Conservation (phyloP, 2,113 vertebrate genomes). For the Actenoides hombroni region DNA sequence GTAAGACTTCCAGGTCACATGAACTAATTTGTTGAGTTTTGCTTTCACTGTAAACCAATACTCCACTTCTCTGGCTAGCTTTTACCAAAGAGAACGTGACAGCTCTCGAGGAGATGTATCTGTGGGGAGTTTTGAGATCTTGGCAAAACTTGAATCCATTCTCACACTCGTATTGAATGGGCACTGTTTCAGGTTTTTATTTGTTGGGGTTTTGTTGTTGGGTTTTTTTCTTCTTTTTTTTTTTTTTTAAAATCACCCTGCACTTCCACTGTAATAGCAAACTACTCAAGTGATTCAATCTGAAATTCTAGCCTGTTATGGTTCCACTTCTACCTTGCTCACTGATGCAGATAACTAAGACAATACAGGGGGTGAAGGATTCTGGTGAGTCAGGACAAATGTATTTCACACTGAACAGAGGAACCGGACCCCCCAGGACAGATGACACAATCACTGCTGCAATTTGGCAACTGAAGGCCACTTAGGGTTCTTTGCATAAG, state of each 20-base stretch:
- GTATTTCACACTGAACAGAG: background rate
- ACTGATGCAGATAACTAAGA: background rate
- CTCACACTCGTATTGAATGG: background rate
- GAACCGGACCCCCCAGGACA: background rate
- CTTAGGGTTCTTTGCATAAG: background rate
- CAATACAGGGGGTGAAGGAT: background rate
- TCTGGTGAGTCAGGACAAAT: background rate
- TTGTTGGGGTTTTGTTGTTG: background rate
- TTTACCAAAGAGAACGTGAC: background rate
- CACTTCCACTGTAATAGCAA: background rate
- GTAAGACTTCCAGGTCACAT: background rate
- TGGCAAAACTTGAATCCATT: background rate
- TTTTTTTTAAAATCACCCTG: background rate
- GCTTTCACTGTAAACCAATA: background rate
- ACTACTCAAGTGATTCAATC: background rate
- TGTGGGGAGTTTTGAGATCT: background rate
- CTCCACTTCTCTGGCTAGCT: background rate
- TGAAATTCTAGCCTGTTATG: background rate
- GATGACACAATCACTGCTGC: fast-evolving
- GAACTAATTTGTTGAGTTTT: background rate
- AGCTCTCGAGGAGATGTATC: background rate
- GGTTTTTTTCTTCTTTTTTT: background rate
- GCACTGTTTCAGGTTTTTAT: background rate
- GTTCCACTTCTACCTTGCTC: background rate
- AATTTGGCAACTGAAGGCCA: background rate